Evolutionary conservation across 2,888 invertebrate genomes (phyloP), one percentile per base, ranked within the genome.

Genomic region (Rotaria socialis): DNA sequence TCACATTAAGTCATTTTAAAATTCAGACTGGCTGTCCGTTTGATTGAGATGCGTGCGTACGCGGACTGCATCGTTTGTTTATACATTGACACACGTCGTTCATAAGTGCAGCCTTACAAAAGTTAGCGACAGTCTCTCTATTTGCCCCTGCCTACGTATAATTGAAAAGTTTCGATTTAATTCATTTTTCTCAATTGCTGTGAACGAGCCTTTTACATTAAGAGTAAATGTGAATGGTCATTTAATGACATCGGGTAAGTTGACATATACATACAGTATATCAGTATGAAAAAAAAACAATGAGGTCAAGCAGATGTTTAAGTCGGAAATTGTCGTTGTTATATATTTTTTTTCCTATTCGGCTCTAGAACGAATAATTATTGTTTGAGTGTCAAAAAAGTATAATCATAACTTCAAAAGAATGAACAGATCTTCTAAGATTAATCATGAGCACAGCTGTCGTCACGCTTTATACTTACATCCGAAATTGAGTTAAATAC

Each of bases 101-200:
- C 19, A 67, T 67, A 35, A 35, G 8, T 60, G 67, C 35, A 67
- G 67, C 67, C 67, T 35, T 67, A 67, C 14, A 67, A 67, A 35
- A 67, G 67, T 11, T 41, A 67, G 67, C 5, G 14, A 35, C 35
- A 67, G 35, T 14, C 6, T 16, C 6, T 16, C 67, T 19, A 67
- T 67, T 27, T 67, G 67, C 19, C 35, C 35, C 19, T 27, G 67
- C 67, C 35, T 67, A 67, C 67, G 35, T 67, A 16, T 67, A 67
- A 67, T 67, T 67, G 67, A 67, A 67, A 67, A 67, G 67, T 67
- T 67, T 67, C 67, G 67, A 35, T 67, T 67, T 67, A 67, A 67
- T 67, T 67, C 67, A 67, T 67, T 67, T 67, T 60, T 60, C 35
- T 67, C 67, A 67, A 67, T 67, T 67, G 35, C 16, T 27, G 24